These are phyloP conservation scores for Cylindroiulus punctatus DNA, from an alignment of 2,888 invertebrate species.

Conservation along the genomic window DNA sequence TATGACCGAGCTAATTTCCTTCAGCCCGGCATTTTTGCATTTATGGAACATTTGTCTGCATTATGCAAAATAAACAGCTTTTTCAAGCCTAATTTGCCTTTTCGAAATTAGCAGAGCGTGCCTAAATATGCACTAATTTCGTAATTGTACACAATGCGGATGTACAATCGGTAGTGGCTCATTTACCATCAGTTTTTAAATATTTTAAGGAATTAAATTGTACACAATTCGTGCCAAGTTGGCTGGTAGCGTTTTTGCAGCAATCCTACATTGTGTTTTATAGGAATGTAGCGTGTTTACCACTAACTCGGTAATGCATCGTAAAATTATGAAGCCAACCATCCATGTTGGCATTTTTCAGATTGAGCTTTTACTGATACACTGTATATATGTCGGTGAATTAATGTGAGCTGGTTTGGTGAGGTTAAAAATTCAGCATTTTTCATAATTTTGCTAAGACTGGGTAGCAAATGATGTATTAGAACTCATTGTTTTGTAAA, in stretches of 20 bases:
- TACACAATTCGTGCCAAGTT: neutral
- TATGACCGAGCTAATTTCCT: constrained; percentile 21
- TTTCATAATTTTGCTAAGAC: no score
- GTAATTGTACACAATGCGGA: neutral
- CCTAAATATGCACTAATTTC: constrained; percentile 21
- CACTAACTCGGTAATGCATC: no score
- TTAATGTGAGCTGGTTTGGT: no score
- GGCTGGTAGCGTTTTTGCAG: neutral
- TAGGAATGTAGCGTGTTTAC: no score
- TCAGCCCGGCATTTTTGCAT: neutral
- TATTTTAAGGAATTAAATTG: neutral
- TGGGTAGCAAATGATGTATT: no score
- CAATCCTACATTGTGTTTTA: neutral
- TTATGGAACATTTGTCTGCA: constrained; percentile 17
- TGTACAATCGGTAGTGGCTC: neutral
- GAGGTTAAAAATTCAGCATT: no score
- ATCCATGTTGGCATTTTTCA: no score
- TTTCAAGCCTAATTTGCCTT: constrained; percentile 20
- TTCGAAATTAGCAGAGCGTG: constrained; percentile 36
- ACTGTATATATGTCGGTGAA: no score
- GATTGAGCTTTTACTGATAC: no score
- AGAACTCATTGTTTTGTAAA: no score
- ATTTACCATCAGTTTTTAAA: neutral
- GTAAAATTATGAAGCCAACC: no score
- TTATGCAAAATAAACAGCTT: constrained; percentile 40